Evolutionary conservation across 2,113 vertebrate species (phyloP), one percentile per base, ranked within the genome.

Genomic region (Pungitius pungitius): DNA sequence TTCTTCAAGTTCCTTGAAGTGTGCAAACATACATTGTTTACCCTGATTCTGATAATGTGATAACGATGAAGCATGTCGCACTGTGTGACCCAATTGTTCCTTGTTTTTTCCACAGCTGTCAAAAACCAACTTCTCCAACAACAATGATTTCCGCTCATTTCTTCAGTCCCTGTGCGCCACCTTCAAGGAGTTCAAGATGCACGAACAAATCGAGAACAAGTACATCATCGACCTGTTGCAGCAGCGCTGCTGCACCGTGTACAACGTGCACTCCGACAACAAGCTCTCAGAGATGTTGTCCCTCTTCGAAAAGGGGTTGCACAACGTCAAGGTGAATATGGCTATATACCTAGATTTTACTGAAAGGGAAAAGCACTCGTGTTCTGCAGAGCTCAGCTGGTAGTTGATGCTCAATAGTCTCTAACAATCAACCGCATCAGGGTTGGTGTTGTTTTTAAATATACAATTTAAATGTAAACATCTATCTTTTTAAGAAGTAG

Each of bases 121-220:
- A 13, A 97, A 99, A 88, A 99, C 98, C 79, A 99, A 99, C 93
- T 99, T 99, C 90, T 98, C 98, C 93, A 98, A 98, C 95, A 97
- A 96, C 95, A 97, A 92, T 81, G 98, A 99, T 47, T 99, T 99
- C 89, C 96, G 96, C 47, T 96, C 96, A n/a, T 96, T 99, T 30
- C 96, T 99, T 2, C 95, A 96, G 72, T 98, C 96, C 2, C 94
- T 99, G 15, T 97, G 96, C 75, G 97, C 95, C 82, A 99, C 97
- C 17, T 99, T 99, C 78, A 97, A 96, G 78, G 98, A 99, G 91
- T 99, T 99, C 89, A 99, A 99, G 91, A 98, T 98, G 95, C 98
- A 99, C 0, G 98, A 99, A 69, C 97, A 99, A 87, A 99, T 99
- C 33, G 98, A 99, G 93, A 99, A 99, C 10, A 96, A 99, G 75